These are phyloP conservation scores for Thinocorus orbignyianus DNA, from an alignment of 2,113 vertebrate genomes.

Conservation along the genomic window DNA sequence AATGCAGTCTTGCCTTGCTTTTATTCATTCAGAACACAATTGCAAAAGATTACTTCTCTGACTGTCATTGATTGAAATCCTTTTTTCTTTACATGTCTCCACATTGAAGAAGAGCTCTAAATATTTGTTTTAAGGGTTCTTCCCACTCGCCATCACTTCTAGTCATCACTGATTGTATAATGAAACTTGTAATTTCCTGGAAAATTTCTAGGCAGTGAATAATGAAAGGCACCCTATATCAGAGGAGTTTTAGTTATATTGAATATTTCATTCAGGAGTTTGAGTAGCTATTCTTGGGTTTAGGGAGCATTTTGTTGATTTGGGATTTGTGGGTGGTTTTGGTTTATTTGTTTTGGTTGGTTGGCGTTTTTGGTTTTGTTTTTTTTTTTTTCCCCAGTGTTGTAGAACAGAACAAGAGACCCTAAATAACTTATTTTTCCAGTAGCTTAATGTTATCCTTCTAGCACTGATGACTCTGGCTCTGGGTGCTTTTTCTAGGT, in stretches of 20 bases:
- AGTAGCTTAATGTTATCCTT: neutral
- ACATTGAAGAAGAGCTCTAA: neutral
- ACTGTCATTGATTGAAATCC: neutral
- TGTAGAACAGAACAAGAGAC: neutral
- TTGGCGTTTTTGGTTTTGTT: too few relatives aligned
- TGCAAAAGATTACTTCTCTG: neutral
- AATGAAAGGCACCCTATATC: neutral
- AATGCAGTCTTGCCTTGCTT: neutral
- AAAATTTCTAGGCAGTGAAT: neutral
- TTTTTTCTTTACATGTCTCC: neutral
- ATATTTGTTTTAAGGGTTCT: neutral
- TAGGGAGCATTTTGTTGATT: neutral
- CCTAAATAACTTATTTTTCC: neutral
- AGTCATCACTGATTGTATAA: neutral
- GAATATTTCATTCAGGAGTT: neutral
- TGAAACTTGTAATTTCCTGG: neutral
- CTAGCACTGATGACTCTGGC: neutral
- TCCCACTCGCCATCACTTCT: neutral
- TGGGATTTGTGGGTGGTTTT: neutral
- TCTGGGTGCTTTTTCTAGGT: neutral
- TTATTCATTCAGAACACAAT: neutral
- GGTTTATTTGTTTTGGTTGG: neutral
- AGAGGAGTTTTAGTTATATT: neutral
- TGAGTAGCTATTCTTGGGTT: neutral
- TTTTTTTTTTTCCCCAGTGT: neutral